Evolutionary conservation across 2,113 vertebrate species (phyloP).

Genomic region (Otolemur garnettii): DNA sequence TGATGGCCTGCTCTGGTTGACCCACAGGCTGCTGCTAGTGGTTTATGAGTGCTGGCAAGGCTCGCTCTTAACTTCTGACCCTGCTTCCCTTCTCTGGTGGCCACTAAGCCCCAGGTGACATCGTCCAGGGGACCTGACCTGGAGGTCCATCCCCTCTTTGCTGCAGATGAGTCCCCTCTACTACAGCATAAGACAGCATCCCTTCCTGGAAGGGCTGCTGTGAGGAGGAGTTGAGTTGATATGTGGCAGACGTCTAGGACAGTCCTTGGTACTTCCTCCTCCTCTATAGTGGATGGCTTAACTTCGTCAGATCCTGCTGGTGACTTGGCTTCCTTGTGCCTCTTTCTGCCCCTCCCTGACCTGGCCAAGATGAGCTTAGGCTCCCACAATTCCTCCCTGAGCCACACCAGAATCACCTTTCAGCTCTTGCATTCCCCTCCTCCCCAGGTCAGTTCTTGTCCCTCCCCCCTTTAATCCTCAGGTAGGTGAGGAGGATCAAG

Average conservation of each 20-base stretch:
- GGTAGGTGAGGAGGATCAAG: constrained; percentile 67
- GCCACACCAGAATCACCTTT: constrained; percentile 58
- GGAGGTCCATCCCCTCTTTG: not conserved
- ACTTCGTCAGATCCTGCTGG: not conserved
- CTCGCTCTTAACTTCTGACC: not conserved
- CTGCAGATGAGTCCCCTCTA: not conserved
- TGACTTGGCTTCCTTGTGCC: not conserved
- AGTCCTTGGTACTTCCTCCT: not conserved
- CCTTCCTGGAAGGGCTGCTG: not conserved
- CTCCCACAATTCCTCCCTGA: not conserved
- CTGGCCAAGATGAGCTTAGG: not conserved
- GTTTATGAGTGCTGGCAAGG: not conserved
- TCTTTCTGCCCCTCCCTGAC: not conserved
- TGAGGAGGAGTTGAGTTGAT: not conserved
- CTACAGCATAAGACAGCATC: not conserved
- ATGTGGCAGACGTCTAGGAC: not conserved
- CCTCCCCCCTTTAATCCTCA: constrained; percentile 71
- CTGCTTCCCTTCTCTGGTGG: not conserved
- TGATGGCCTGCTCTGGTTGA: constrained; percentile 24
- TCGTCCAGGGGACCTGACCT: not conserved
- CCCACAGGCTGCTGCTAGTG: not conserved
- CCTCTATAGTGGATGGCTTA: not conserved
- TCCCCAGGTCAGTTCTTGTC: not conserved
- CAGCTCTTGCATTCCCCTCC: not conserved
- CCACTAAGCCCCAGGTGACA: not conserved